Evolutionary conservation across 2,797 vertebrate genomes (phyloP), one percentile per base, ranked within the genome.

Genomic region (Etheostoma perlongum): DNA sequence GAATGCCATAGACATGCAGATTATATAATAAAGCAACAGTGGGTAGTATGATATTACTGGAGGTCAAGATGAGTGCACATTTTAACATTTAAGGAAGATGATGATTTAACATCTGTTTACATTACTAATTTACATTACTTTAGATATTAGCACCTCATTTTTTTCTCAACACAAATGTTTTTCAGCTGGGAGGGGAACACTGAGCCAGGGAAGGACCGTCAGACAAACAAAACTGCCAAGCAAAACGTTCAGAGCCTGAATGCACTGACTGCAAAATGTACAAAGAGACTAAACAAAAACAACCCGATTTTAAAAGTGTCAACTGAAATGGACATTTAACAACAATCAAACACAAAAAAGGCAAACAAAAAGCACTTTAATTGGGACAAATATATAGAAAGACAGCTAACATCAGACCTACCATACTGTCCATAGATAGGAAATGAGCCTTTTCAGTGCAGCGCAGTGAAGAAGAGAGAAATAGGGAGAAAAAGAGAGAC

Each of bases 391-490:
- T 46, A 72, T 16, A 51, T 2, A 74, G 27, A 62, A 40, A 81
- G 47, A 79, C 67, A 82, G 72, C 60, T 59, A 74, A 67, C 40
- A 60, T 85, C 30, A 78, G 76, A 94, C 95, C 91, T 96, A 96
- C 95, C 95, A 88, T 94, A 95, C 87, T 94, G 95, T 95, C 96
- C 96, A 85, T 96, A 96, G 86, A 91, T 94, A 59, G 94, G 95
- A 92, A 95, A 93, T 44, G 94, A 95, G 87, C 96, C 94, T 96
- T 94, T 94, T 92, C 72, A 88, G 81, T 54, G 93, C 92, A 90
- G 91, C 91, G 82, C 61, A 82, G 88, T 60, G 67, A 84, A 58
- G 63, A 70, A 73, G 65, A 79, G 72, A 72, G 48, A 58, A 58
- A 71, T 47, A 46, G 60, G 52, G 33, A 9, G 48, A 62, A 33